Percentiles rank a stretch among this genome's conserved stretches.
Evolutionary conservation across 1,140 invertebrate genomes (phyloP).

Genomic region (Bombus difficillimus): DNA sequence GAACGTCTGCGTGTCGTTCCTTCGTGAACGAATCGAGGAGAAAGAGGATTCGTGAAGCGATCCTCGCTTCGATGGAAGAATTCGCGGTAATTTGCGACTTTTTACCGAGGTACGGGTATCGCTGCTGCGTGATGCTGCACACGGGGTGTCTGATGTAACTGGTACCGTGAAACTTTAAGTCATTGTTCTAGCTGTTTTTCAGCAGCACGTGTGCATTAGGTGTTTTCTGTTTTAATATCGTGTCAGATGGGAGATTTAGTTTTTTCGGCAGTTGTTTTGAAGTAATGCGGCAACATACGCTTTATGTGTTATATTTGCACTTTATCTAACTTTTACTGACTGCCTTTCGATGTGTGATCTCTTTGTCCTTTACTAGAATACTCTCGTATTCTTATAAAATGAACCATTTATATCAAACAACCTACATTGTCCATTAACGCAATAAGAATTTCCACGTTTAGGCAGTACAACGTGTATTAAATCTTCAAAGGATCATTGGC

Average conservation of each 20-base stretch:
- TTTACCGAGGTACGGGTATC: not conserved
- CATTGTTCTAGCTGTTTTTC: not conserved
- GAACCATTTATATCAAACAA: no score
- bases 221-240: slow-evolving; percentile 1
- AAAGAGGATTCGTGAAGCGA: not conserved
- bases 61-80: not conserved
- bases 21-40: not conserved
- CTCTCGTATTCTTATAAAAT: no score
- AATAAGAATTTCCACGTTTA: no score
- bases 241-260: not conserved
- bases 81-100: not conserved
- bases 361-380: no score
- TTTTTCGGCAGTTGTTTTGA: not conserved
- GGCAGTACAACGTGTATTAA: no score
- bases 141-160: not conserved
- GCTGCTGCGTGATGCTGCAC: not conserved
- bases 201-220: not conserved
- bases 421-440: no score
- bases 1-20: not conserved
- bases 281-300: no score
- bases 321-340: no score
- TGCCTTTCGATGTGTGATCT: no score
- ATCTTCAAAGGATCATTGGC: not conserved
- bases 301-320: no score
- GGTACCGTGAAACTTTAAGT: not conserved